Percentiles rank a stretch among this genome's conserved stretches.
Evolutionary conservation across 2,888 invertebrate genomes (phyloP).

Genomic region (Tetheella fluctuosa): DNA sequence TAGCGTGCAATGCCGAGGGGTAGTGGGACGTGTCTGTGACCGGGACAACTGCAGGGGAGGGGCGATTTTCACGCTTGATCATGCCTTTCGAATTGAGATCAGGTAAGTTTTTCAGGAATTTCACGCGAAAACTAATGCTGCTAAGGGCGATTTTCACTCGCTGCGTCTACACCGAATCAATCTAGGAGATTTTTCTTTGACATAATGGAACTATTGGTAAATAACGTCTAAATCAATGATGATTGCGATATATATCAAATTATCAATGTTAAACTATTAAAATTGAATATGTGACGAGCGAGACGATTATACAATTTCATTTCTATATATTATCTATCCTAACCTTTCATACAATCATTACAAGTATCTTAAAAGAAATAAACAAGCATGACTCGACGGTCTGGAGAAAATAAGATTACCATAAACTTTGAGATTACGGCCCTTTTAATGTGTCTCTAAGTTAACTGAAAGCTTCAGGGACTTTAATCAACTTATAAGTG

Average conservation of each 20-base stretch:
- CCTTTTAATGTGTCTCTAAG: not conserved
- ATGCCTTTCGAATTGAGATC: slow-evolving; percentile 81
- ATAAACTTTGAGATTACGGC: not conserved
- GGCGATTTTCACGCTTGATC: slow-evolving; percentile 72
- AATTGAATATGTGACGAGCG: too few relatives aligned
- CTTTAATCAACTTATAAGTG: not conserved
- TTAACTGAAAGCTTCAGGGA: not conserved
- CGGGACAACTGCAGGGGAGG: slow-evolving; percentile 62
- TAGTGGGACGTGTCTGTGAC: slow-evolving; percentile 66
- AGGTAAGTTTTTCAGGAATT: slow-evolving; percentile 69
- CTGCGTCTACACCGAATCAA: slow-evolving; percentile 16
- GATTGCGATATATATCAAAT: not conserved
- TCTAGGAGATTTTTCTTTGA: not conserved
- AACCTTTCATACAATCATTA: too few relatives aligned
- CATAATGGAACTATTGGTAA: not conserved
- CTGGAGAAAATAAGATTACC: not conserved
- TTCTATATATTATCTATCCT: not conserved
- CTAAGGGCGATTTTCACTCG: slow-evolving; percentile 26
- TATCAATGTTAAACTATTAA: not conserved
- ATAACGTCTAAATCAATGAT: too few relatives aligned
- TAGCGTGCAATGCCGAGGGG: slow-evolving; percentile 67
- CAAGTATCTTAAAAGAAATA: not conserved
- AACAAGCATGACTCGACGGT: not conserved
- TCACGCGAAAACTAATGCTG: slow-evolving; percentile 30
- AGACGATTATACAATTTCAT: too few relatives aligned